Base-by-base conservation (phyloP, 2,797 vertebrate genomes). In the Xiphorhynchus erythropygius region DNA sequence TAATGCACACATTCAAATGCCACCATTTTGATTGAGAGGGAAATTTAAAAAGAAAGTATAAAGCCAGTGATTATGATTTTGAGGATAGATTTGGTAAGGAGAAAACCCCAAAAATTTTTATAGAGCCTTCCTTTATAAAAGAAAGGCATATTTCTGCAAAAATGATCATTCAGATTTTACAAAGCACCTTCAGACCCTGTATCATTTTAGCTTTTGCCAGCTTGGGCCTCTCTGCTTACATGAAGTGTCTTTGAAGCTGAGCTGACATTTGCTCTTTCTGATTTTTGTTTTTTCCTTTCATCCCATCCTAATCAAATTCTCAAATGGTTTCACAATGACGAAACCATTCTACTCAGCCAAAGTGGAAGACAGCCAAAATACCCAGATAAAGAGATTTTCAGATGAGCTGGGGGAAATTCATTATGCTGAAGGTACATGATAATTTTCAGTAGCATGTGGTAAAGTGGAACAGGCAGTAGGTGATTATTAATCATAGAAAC, bases 361-460 rank as follows among this genome's bases (percentile, higher is more conserved):
- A 75, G 50, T 88, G 86, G 89, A 93, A 57, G 55, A 52, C 33
- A 37, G 82, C 90, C 95, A 96, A 92, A 80, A 80, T 50, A 87
- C 27, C 32, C 68, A 87, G 75, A 87, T 93, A 70, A 95, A 93
- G 92, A 89, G 84, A 90, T 94, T 96, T 94, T 89, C 93, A 95
- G 86, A 95, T 85, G 78, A 77, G 33, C 84, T 74, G 68, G 24
- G 39, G 82, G 68, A 89, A 94, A 93, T 59, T 85, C 53, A 44
- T 92, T 75, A 57, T 42, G 57, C 55, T 84, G 79, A 88, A 93
- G 75, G 84, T 80, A 78, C 74, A 62, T 71, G 35, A 77, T 88
- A 81, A 88, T 69, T 84, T 94, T 94, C 90, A 88, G 67, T 13
- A 89, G 68, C 81, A 47, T 86, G 92, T 85, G 50, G 65, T 75